Conservation (phyloP, 2,113 vertebrate genomes). For the Megalops atlanticus region DNA sequence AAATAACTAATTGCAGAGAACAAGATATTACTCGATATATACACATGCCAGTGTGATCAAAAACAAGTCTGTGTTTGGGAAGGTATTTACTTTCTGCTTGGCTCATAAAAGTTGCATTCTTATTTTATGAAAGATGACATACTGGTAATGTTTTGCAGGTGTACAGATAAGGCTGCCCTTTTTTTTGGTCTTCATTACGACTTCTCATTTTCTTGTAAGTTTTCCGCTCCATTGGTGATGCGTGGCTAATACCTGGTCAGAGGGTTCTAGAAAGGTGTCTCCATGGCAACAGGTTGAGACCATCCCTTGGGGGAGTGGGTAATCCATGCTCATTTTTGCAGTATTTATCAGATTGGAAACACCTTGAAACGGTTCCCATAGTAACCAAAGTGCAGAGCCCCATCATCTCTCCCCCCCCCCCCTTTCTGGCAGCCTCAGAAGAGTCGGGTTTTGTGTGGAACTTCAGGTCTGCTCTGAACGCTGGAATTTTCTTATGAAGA, state of each 20-base stretch:
- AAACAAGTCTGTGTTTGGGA: too few species aligned
- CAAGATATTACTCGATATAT: too few species aligned
- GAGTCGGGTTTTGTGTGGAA: not conserved
- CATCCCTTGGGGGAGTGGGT: slow-evolving; percentile 31
- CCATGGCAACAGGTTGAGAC: slow-evolving; percentile 56
- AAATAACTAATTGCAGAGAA: too few species aligned
- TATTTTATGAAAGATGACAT: not conserved
- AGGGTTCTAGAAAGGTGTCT: slow-evolving; percentile 31
- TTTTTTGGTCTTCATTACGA: not conserved
- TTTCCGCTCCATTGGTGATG: not conserved
- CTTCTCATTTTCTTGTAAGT: not conserved
- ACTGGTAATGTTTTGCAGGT: not conserved
- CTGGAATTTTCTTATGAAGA: not conserved
- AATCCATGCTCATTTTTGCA: slow-evolving; percentile 50
- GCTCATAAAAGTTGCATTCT: too few species aligned
- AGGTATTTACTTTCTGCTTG: too few species aligned
- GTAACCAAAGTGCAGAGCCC: slow-evolving; percentile 44
- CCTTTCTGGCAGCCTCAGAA: not conserved
- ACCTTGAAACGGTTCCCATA: slow-evolving; percentile 48
- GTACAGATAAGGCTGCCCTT: not conserved
- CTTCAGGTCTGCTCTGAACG: not conserved
- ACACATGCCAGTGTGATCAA: too few species aligned
- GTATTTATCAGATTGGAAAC: slow-evolving; percentile 50
- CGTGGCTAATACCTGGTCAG: not conserved
- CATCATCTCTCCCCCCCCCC: too few species aligned